These are phyloP conservation scores for Marmota monax DNA, from an alignment of 2,113 vertebrate genomes.

Conservation along the genomic window DNA sequence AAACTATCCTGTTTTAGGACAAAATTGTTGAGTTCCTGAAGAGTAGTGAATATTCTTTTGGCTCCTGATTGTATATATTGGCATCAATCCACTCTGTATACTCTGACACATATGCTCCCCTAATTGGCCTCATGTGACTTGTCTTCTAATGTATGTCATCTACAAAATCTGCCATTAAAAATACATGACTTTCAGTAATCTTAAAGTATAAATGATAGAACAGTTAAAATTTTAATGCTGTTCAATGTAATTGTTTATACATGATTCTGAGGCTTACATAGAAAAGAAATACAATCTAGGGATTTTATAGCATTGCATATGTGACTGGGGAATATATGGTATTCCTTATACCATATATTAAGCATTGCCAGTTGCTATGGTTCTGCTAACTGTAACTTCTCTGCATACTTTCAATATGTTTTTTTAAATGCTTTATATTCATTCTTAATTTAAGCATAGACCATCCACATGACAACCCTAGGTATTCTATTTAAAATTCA, in stretches of 20 bases:
- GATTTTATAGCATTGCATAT: neutral
- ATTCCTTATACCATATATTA: neutral
- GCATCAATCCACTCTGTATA: neutral
- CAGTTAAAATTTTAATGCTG: neutral
- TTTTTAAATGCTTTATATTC: neutral
- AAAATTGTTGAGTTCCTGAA: neutral
- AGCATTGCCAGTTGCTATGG: neutral
- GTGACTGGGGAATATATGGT: accelerated
- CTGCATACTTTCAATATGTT: neutral
- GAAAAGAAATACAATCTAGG: neutral
- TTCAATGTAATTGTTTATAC: neutral
- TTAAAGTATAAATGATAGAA: neutral
- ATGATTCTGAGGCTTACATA: neutral
- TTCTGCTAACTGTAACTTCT: neutral
- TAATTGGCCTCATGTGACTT: neutral
- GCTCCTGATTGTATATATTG: neutral
- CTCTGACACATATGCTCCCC: neutral
- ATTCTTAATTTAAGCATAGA: neutral
- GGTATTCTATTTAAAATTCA: neutral
- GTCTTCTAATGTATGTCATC: neutral
- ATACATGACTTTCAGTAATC: neutral
- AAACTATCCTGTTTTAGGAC: neutral
- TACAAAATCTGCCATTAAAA: neutral
- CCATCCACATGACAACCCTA: neutral
- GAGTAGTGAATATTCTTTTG: neutral